Evolutionary conservation across 1,140 invertebrate genomes (phyloP), one percentile per base, ranked within the genome.

Genomic region (Anastrepha ludens): DNA sequence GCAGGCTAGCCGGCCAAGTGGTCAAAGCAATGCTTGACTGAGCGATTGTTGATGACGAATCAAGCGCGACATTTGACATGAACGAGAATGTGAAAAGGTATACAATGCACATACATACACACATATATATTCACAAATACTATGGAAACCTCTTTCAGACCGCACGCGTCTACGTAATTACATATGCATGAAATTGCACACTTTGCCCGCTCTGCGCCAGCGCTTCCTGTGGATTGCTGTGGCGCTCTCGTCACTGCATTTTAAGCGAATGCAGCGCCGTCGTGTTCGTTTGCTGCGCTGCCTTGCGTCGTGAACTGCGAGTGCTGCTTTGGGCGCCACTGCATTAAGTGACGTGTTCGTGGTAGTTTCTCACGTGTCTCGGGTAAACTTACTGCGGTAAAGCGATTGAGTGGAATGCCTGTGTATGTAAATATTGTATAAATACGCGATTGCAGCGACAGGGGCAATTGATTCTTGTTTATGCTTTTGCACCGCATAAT

Each of bases 11-110:
- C 3, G 44, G 9, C 13, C 7, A 50, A n/a, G 2, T 7, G 74
- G 20, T 29, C 74, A 81, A 20, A 55, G 47, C 47, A 55, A 55
- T n/a, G 47, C 47, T 81, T 81, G 74, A 20, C 44, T 50, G 74
- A 50, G 17, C 20, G 74, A 55, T 81, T 55, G 15, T n/a, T 81
- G 74, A n/a, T 81, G 74, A 50, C 74, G 74, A 81, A 81, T 81
- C 74, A 55, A 81, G 74, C 8, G 44, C 17, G 55, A n/a, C 47
- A 58, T 55, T 81, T 20, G 20, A 29, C 15, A 41, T 81, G 60
- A 62, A 62, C 13, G 60, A 62, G 74, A 81, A 20, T 50, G 74
- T 29, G 47, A 81, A 81, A 55, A 29, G 74, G 15, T 20, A 55
- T 20, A 55, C 17, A 78, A 74, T 74, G 29, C 50, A 50, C 11